Evolutionary conservation across 2,113 vertebrate species (phyloP), one percentile per base, ranked within the genome.

Genomic region (Spea bombifrons): DNA sequence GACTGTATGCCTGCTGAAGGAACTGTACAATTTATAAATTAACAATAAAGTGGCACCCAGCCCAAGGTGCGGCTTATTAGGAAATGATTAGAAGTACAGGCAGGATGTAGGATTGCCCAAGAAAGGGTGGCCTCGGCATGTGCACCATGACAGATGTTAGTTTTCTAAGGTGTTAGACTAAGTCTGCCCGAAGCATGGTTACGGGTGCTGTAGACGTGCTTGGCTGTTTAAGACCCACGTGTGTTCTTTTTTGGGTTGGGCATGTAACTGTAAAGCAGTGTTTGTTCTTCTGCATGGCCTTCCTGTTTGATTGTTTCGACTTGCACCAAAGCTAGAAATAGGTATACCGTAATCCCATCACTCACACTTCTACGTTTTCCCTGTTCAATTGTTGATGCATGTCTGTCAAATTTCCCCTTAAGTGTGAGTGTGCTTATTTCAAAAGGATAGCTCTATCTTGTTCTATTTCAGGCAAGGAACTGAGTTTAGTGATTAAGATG

Each of bases 1-100:
- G 44, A 44, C 30, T 79, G n/a, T 44, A 73, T 79, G 2, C 46
- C 17, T 50, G 9, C 47, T 65, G 13, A 49, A 66, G 77, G 70
- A 79, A 79, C 43, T 55, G 10, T 44, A 47, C 69, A 5, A 48
- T 79, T 57, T 64, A 64, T 64, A 79, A 66, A 55, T 45, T 53
- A 73, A 79, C 77, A 73, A 73, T 79, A 72, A 66, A 8, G 49
- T 73, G 77, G 70, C 70, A 55, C 15, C 3, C 17, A 72, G 69
- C 61, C 76, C 69, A 43, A 73, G 76, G 76, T 79, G 76, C 73
- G 76, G 76, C 16, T 44, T 44, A 15, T 55, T 73, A 59, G 70
- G 70, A 53, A 72, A 78, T 66, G 55, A 61, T 55, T 8, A 43
- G 55, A 43, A 12, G 16, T 78, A 57, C 75, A 67, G 71, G 47